Percentiles rank a stretch among this genome's conserved stretches.
These are phyloP conservation scores for Myopa tessellatipennis DNA, from an alignment of 2,888 invertebrate species.

Conservation along the genomic window DNA sequence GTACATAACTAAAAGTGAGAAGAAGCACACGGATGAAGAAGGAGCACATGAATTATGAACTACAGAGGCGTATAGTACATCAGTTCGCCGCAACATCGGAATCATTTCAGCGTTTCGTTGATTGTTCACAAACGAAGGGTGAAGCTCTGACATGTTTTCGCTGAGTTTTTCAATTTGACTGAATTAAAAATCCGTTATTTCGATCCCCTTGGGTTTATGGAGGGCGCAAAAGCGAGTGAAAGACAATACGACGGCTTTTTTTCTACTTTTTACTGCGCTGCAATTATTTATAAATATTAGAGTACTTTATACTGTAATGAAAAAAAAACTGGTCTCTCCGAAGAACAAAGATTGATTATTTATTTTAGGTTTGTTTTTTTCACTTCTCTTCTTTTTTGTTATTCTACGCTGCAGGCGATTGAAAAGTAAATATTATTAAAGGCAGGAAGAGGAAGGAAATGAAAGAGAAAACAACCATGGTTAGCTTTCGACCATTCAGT, in stretches of 20 bases:
- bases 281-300: constrained; percentile 28
- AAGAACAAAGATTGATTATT: constrained; percentile 19
- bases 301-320: constrained; percentile 18
- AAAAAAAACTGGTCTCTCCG: constrained; percentile 8
- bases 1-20: too few species aligned
- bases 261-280: neutral
- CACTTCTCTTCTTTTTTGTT: neutral
- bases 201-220: neutral
- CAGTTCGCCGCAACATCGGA: too few species aligned
- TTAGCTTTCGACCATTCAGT: too few species aligned
- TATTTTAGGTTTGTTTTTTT: neutral
- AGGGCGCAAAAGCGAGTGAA: neutral
- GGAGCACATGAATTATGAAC: too few species aligned
- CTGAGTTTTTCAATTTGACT: constrained; percentile 57
- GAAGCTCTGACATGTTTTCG: neutral
- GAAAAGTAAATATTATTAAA: too few species aligned
- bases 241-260: constrained; percentile 3
- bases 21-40: too few species aligned
- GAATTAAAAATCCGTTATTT: constrained; percentile 59
- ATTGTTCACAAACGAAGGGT: too few species aligned
- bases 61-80: too few species aligned
- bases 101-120: too few species aligned
- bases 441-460: too few species aligned
- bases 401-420: neutral
- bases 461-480: too few species aligned